phyloP scores from a whole-genome alignment of 1,140 invertebrate genomes.

The Littorina saxatilis region DNA sequence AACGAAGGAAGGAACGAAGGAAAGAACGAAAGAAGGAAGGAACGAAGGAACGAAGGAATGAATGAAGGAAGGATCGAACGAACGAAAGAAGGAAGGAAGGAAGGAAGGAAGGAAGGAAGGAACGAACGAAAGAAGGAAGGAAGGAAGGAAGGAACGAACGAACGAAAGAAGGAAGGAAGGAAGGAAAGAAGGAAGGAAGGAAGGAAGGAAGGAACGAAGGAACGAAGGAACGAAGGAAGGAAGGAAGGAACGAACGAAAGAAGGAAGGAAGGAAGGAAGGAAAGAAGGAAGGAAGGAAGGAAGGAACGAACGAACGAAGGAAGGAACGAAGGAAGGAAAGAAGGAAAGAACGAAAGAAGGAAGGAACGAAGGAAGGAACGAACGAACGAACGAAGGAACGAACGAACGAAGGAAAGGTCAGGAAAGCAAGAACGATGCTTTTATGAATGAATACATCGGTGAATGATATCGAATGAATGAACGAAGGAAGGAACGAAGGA shows the following conservation, averaged over 20 bases:
- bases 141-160: too few relatives aligned
- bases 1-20: too few relatives aligned
- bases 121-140: too few relatives aligned
- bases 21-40: too few relatives aligned
- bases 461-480: too few relatives aligned
- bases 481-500: too few relatives aligned
- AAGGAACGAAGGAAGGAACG: background rate
- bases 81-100: background rate
- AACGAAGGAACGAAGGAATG: too few relatives aligned
- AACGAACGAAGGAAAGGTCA: background rate
- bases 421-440: background rate
- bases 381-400: slow-evolving; percentile 9
- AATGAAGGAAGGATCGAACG: too few relatives aligned
- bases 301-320: background rate
- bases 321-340: background rate
- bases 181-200: background rate
- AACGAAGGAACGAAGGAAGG: too few relatives aligned
- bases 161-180: background rate
- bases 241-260: too few relatives aligned
- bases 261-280: background rate
- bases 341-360: too few relatives aligned
- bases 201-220: background rate
- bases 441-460: too few relatives aligned
- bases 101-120: background rate
- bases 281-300: background rate